Percentiles rank a stretch among this genome's conserved stretches.
Conservation (phyloP, 1,140 invertebrate species). For the Drosophila ironensis region DNA sequence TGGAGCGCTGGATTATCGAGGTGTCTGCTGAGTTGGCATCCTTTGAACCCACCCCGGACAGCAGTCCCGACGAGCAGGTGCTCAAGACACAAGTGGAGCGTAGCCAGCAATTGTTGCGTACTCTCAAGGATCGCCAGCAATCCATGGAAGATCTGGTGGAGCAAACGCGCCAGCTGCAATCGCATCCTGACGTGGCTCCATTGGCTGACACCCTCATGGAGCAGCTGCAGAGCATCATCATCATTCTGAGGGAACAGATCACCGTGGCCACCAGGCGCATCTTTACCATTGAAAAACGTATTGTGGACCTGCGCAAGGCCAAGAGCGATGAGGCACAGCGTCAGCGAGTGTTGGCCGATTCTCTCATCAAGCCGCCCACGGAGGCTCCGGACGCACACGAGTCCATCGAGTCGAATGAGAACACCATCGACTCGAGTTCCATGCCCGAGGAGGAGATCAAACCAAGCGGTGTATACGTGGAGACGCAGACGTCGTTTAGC, state of each 20-base stretch:
- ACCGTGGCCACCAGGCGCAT: constrained; percentile 75
- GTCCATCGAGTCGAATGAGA: constrained; percentile 62
- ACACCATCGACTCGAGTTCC: constrained; percentile 67
- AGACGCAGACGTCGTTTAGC: constrained; percentile 83
- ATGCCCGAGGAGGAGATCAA: constrained; percentile 79
- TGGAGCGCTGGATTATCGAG: constrained; percentile 85
- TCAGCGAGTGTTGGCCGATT: constrained; percentile 56
- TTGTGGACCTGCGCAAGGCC: constrained; percentile 68
- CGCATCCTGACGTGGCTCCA: constrained; percentile 75
- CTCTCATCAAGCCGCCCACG: constrained; percentile 55
- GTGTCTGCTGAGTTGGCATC: constrained; percentile 66
- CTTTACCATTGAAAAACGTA: constrained; percentile 76
- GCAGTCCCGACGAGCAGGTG: constrained; percentile 64
- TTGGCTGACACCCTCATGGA: constrained; percentile 70
- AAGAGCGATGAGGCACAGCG: constrained; percentile 65
- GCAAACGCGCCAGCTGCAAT: constrained; percentile 66
- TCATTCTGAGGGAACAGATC: constrained; percentile 69
- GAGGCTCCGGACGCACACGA: constrained; percentile 32
- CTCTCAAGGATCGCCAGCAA: constrained; percentile 74
- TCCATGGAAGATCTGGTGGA: constrained; percentile 72
- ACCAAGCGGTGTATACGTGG: constrained; percentile 62
- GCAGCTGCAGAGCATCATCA: constrained; percentile 72
- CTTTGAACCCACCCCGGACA: constrained; percentile 63
- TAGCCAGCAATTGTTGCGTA: constrained; percentile 68
- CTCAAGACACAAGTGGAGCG: constrained; percentile 68